Evolutionary conservation across 2,888 invertebrate genomes (phyloP).

Genomic region (Troides aeacus): DNA sequence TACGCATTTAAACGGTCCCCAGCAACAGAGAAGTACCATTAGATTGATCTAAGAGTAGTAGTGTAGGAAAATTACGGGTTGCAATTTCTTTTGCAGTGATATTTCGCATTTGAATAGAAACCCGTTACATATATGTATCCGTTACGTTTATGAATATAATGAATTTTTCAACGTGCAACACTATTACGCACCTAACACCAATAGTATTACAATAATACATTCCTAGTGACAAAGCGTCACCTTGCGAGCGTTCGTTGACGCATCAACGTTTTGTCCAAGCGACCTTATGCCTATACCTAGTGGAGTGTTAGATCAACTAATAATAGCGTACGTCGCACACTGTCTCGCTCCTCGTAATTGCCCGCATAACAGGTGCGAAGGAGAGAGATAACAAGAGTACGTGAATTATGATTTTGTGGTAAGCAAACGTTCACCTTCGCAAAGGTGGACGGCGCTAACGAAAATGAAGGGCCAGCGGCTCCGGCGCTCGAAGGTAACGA

Average conservation of each 20-base stretch:
- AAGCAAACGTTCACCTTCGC: slow-evolving; percentile 63
- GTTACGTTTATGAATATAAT: slow-evolving; percentile 49
- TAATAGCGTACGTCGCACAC: slow-evolving; percentile 63
- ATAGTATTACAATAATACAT: slow-evolving; percentile 68
- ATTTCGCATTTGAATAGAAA: slow-evolving; percentile 35
- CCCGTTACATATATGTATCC: slow-evolving; percentile 53
- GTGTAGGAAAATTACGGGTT: slow-evolving; percentile 21
- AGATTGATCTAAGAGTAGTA: neutral
- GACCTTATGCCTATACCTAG: slow-evolving; percentile 64
- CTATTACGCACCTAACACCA: slow-evolving; percentile 48
- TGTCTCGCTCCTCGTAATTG: slow-evolving; percentile 61
- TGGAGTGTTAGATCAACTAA: slow-evolving; percentile 65
- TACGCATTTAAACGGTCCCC: too few species aligned
- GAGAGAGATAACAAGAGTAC: slow-evolving; percentile 50
- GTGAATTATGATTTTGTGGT: slow-evolving; percentile 57
- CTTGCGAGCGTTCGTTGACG: slow-evolving; percentile 79
- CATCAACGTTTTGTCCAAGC: slow-evolving; percentile 74
- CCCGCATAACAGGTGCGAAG: slow-evolving; percentile 43
- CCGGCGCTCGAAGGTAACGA: slow-evolving; percentile 69
- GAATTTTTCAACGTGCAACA: slow-evolving; percentile 40
- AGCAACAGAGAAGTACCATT: too few species aligned
- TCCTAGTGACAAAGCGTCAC: slow-evolving; percentile 74
- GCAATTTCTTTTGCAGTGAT: slow-evolving; percentile 34
- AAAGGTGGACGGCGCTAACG: slow-evolving; percentile 73
- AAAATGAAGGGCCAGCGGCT: slow-evolving; percentile 76